Percentiles rank a stretch among this genome's conserved stretches.
phyloP scores from a whole-genome alignment of 2,888 invertebrate species.

The Archaeoteleia sp. region DNA sequence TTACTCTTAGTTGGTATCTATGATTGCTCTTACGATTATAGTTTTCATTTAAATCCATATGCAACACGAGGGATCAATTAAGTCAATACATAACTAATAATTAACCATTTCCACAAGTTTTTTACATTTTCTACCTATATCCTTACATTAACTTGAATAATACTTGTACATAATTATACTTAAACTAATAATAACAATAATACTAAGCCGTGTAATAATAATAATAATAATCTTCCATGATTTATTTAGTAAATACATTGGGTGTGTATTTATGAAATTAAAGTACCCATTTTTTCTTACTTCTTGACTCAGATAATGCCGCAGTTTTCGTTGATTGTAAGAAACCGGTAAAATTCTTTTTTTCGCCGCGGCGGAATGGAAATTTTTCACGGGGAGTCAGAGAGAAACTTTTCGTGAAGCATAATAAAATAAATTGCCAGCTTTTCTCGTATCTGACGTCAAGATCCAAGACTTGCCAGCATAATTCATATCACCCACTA shows the following conservation, averaged over 20 bases:
- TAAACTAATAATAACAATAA: constrained; percentile 36
- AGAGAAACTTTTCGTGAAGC: constrained; percentile 1
- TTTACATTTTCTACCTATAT: constrained; percentile 55
- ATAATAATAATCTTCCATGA: constrained; percentile 3
- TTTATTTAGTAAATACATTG: background rate
- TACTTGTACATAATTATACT: constrained; percentile 51
- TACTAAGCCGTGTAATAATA: constrained; percentile 1
- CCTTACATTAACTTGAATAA: constrained; percentile 45
- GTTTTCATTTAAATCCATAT: constrained; percentile 34
- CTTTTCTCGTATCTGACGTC: constrained; percentile 5
- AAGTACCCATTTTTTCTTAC: too few species aligned
- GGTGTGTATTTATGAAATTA: too few species aligned
- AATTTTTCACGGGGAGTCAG: background rate
- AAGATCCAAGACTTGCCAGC: constrained; percentile 11
- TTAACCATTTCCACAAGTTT: constrained; percentile 47
- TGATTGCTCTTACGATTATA: constrained; percentile 4
- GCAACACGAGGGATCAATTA: constrained; percentile 50
- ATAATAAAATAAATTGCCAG: constrained; percentile 7
- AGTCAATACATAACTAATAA: constrained; percentile 49
- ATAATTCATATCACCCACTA: constrained; percentile 15
- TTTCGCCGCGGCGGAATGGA: background rate
- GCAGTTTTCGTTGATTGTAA: too few species aligned
- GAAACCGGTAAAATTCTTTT: too few species aligned
- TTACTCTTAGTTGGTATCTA: too few species aligned
- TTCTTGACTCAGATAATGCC: too few species aligned